These are phyloP conservation scores for Drosophila murphyi DNA, from an alignment of 1,140 invertebrate species.

Conservation along the genomic window DNA sequence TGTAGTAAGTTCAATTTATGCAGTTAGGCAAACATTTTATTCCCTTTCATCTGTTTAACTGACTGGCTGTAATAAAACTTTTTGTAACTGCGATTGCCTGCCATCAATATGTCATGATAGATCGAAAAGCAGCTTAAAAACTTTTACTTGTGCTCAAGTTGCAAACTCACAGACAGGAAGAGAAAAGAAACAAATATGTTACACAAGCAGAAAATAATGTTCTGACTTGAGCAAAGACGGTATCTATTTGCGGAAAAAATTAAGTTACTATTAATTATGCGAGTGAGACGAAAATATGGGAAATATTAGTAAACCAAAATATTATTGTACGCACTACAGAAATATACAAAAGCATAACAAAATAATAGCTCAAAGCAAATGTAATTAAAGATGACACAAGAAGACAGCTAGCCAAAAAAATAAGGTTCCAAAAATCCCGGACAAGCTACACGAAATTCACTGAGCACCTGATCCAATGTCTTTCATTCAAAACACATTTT, in stretches of 20 bases:
- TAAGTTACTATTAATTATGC: background rate
- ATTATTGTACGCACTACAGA: background rate
- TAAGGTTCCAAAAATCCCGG: constrained; percentile 41
- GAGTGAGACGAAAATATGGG: background rate
- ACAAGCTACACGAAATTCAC: constrained; percentile 25
- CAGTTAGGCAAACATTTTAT: constrained; percentile 4
- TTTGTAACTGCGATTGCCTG: constrained; percentile 22
- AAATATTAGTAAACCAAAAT: constrained; percentile 20
- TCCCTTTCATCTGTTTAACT: constrained; percentile 8
- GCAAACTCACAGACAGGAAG: constrained; percentile 17
- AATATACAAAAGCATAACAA: background rate
- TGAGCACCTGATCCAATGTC: background rate
- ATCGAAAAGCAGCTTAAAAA: constrained; percentile 64
- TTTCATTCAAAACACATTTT: background rate
- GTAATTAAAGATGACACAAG: background rate
- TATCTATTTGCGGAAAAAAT: background rate
- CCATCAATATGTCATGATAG: constrained; percentile 44
- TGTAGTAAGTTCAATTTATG: background rate
- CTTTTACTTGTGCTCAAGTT: constrained; percentile 37
- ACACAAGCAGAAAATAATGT: background rate
- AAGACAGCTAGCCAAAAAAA: background rate
- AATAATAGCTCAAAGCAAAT: too few relatives aligned
- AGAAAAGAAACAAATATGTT: background rate
- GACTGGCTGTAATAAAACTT: constrained; percentile 20
- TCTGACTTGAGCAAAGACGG: background rate